Conservation (phyloP, 2,888 invertebrate genomes). For the Drosophila aldrichi region DNA sequence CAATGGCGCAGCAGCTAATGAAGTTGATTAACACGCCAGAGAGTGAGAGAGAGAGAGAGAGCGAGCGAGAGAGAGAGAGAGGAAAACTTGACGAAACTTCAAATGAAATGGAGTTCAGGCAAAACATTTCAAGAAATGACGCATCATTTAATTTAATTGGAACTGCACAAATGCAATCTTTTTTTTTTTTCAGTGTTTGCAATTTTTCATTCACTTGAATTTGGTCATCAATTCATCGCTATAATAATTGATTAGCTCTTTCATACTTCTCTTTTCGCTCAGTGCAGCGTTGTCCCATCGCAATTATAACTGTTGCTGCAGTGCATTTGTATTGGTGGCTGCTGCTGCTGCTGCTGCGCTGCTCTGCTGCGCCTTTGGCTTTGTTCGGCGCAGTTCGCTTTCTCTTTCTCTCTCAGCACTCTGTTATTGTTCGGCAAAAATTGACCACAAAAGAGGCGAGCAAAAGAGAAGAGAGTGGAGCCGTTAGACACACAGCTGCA, state of each 20-base stretch:
- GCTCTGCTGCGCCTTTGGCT: slow-evolving; percentile 34
- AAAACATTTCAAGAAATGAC: neutral
- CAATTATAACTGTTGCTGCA: slow-evolving; percentile 14
- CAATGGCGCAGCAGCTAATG: slow-evolving; percentile 20
- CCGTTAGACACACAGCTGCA: slow-evolving; percentile 26
- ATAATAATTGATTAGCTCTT: neutral
- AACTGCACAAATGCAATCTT: too few relatives aligned
- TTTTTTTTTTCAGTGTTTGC: neutral
- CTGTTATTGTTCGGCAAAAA: slow-evolving; percentile 36
- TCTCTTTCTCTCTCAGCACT: slow-evolving; percentile 23
- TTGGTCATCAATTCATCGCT: neutral
- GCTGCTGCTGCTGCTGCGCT: slow-evolving; percentile 19
- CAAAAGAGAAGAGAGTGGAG: neutral
- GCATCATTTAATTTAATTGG: too few relatives aligned
- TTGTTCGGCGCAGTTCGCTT: slow-evolving; percentile 25
- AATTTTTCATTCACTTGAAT: neutral
- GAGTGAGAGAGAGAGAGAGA: neutral
- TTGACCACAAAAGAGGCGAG: slow-evolving; percentile 57
- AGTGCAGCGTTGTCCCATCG: neutral
- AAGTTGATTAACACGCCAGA: slow-evolving; percentile 23
- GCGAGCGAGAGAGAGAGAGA: neutral
- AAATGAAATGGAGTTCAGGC: neutral
- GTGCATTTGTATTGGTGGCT: slow-evolving; percentile 47
- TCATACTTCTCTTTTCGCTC: neutral
- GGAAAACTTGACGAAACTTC: neutral